Base-by-base conservation (phyloP, 2,888 invertebrate species). In the Sinelater perroti region DNA sequence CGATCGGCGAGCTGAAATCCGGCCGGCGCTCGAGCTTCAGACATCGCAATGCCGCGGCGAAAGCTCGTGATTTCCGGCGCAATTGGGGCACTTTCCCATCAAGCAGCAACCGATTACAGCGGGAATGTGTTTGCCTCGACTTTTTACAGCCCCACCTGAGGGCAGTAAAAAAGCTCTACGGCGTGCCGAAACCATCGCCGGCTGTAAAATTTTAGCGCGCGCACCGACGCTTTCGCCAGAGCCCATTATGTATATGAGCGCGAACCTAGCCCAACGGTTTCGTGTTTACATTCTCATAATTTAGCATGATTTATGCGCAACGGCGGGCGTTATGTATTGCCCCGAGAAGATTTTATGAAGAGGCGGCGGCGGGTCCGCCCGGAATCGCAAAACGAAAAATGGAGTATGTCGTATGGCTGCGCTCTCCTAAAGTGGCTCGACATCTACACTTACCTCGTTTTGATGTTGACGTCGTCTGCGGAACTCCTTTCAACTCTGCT, bases 221-320 rank as follows among this genome's bases (percentile, higher is more conserved):
- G 11, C 38, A 20, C 38, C 21, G 24, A 20, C 38, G 38, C 20
- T 40, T 40, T 40, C 38, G 24, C 24, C 21, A 24, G 38, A 21
- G 21, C 17, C 38, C 10, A 42, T 44, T 44, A 44, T 44, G 28
- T 17, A 44, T 28, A 44, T 28, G 44, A 44, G 28, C 28, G 28
- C 17, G 44, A 44, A 44, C 16, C 16, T 28, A 44, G 16, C 44
- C 28, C 26, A 44, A 26, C 26, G 17, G 20, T 28, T 17, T 17
- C 44, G 28, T 44, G 26, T 40, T 44, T 44, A 44, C 28, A 28
- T 28, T 26, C 26, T 13, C 44, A 44, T 44, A 44, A 44, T 44
- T 44, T 44, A 26, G 17, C 44, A 28, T 26, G 44, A 44, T 44
- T 44, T 44, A 44, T 44, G 28, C 17, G 26, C 13, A 24, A 21